Percentiles rank a stretch among this genome's conserved stretches.
These are phyloP conservation scores for Microctonus aethiopoides DNA, from an alignment of 2,888 invertebrate species.

Conservation along the genomic window DNA sequence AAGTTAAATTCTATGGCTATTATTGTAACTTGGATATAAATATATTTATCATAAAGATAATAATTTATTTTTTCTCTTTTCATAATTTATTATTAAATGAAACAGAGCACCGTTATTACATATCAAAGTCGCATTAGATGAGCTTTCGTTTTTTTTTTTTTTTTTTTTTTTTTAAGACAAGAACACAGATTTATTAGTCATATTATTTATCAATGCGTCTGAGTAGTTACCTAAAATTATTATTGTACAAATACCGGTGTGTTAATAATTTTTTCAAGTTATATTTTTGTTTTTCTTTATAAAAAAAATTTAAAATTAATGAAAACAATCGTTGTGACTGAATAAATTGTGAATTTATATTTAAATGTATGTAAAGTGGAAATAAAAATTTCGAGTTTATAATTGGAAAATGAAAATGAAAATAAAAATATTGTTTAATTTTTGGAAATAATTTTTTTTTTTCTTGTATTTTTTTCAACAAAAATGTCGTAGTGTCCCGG, in stretches of 20 bases:
- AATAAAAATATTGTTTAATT: no score
- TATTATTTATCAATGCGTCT: background rate
- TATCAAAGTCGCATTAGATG: constrained; percentile 54
- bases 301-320: background rate
- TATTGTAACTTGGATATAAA: constrained; percentile 39
- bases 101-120: constrained; percentile 67
- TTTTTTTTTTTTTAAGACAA: constrained; percentile 20
- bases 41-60: constrained; percentile 39
- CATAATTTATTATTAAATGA: constrained; percentile 52
- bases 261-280: background rate
- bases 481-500: background rate
- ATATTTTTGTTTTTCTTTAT: background rate
- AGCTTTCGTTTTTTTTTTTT: constrained; percentile 4
- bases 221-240: constrained; percentile 2
- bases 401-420: background rate
- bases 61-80: constrained; percentile 41
- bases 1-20: constrained; percentile 58
- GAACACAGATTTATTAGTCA: constrained; percentile 43
- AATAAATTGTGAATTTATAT: background rate
- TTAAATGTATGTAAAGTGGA: background rate
- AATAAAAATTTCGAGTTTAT: background rate
- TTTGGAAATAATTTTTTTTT: background rate
- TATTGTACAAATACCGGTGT: constrained; percentile 24
- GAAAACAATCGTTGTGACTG: background rate
- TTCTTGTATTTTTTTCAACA: background rate